Percentiles rank a stretch among this genome's conserved stretches.
These are phyloP conservation scores for Carposina sasakii DNA, from an alignment of 1,140 invertebrate genomes.

Conservation along the genomic window DNA sequence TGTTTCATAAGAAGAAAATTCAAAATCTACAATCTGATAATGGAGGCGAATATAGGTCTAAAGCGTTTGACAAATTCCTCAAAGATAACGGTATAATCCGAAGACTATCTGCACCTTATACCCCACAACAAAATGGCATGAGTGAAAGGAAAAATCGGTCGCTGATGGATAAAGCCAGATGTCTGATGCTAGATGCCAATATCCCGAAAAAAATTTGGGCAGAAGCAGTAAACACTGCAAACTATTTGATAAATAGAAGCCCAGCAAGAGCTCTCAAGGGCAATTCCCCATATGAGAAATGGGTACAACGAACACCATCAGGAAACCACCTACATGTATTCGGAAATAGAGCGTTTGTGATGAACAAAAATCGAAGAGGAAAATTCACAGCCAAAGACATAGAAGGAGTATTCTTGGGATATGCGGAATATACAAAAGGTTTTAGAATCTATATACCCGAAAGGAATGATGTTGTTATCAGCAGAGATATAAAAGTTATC, in stretches of 20 bases:
- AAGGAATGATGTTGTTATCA: neutral
- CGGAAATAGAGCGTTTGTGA: neutral
- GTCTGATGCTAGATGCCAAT: constrained; percentile 46
- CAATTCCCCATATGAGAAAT: constrained; percentile 8
- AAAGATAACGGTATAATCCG: constrained; percentile 3
- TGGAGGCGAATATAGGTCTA: constrained; percentile 11
- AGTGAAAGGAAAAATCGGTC: constrained; percentile 59
- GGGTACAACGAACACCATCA: constrained; percentile 8
- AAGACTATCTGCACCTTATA: constrained; percentile 35
- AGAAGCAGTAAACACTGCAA: constrained; percentile 55
- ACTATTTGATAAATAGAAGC: constrained; percentile 11
- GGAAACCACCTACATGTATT: constrained; percentile 6
- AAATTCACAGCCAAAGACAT: constrained; percentile 2
- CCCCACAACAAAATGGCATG: constrained; percentile 56
- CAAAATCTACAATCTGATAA: constrained; percentile 12
- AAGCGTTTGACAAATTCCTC: constrained; percentile 3
- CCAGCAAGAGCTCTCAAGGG: constrained; percentile 1
- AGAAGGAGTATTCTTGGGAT: constrained; percentile 1
- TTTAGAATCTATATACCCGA: neutral
- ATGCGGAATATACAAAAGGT: neutral
- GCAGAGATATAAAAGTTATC: constrained; percentile 2
- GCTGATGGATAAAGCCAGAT: constrained; percentile 48
- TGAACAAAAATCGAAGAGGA: neutral
- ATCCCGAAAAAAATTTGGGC: constrained; percentile 56
- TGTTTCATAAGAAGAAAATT: neutral